phyloP scores from a whole-genome alignment of 2,113 vertebrate species.

The Hemicordylus capensis region DNA sequence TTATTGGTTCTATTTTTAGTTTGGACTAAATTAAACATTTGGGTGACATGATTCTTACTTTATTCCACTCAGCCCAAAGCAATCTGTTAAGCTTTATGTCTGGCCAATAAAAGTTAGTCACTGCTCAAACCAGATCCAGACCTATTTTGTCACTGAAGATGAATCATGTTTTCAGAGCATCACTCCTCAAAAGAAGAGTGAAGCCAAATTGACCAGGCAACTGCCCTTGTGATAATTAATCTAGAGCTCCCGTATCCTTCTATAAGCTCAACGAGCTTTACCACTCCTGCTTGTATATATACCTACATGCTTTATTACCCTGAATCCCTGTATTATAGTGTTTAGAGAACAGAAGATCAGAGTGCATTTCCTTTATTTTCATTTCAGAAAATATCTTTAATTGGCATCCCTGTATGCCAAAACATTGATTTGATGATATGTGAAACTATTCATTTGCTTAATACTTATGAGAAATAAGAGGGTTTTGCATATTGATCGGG shows the following conservation, averaged over 20 bases:
- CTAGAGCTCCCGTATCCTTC: background rate
- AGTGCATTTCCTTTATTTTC: background rate
- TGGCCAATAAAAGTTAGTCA: conserved; percentile 16
- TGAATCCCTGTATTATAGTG: background rate
- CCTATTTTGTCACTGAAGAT: background rate
- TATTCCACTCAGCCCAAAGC: conserved; percentile 15
- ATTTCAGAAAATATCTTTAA: background rate
- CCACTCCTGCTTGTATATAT: background rate
- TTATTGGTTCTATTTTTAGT: conserved; percentile 29
- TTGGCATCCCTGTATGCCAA: no score
- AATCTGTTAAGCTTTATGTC: conserved; percentile 35
- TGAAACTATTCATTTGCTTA: background rate
- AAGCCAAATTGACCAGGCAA: background rate
- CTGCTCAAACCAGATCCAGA: background rate
- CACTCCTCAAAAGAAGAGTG: background rate
- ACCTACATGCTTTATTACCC: background rate
- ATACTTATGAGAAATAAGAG: background rate
- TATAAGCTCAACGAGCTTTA: background rate
- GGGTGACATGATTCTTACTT: conserved; percentile 32
- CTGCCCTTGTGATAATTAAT: accelerated
- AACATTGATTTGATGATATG: background rate
- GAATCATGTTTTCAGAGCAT: background rate
- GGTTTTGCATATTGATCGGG: background rate
- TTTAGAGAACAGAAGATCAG: background rate
- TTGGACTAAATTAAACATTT: conserved; percentile 12